These are phyloP conservation scores for Leptonema lineaticorne DNA, from an alignment of 1,140 invertebrate genomes.

Conservation along the genomic window DNA sequence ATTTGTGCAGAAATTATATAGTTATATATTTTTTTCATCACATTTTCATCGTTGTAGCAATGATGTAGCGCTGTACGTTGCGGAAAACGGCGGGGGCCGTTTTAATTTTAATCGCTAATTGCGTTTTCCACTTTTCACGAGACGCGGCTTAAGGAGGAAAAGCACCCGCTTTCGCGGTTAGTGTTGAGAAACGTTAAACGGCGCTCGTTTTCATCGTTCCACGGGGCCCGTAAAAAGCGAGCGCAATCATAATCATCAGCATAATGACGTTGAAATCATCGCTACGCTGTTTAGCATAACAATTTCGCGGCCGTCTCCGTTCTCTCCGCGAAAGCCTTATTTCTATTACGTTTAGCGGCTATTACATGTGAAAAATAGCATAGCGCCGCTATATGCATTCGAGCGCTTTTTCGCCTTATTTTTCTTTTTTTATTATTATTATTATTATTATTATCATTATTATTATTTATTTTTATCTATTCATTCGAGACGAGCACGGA, in stretches of 20 bases:
- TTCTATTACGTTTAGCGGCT: background rate
- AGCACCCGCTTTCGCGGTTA: background rate
- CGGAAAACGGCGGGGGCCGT: background rate
- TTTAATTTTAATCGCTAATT: conserved; percentile 2
- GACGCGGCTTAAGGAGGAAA: background rate
- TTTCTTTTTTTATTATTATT: no score
- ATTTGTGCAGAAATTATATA: no score
- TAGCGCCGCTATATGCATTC: background rate
- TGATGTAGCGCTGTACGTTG: no score
- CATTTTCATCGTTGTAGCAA: no score
- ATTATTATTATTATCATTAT: no score
- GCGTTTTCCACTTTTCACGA: background rate
- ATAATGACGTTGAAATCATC: conserved; percentile 25
- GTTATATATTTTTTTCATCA: no score
- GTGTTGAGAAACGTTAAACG: conserved; percentile 10
- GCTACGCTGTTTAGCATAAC: conserved; percentile 18
- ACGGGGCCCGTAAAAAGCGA: conserved; percentile 12
- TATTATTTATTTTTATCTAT: no score
- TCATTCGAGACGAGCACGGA: no score
- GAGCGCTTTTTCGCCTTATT: background rate
- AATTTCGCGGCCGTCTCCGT: background rate
- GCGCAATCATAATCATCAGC: conserved; percentile 21
- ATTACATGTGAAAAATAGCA: conserved; percentile 5
- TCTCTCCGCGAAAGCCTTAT: conserved; percentile 5
- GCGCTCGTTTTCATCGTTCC: conserved; percentile 4